Evolutionary conservation across 2,888 invertebrate species (phyloP).

Genomic region (Scelioninae gen. 1): DNA sequence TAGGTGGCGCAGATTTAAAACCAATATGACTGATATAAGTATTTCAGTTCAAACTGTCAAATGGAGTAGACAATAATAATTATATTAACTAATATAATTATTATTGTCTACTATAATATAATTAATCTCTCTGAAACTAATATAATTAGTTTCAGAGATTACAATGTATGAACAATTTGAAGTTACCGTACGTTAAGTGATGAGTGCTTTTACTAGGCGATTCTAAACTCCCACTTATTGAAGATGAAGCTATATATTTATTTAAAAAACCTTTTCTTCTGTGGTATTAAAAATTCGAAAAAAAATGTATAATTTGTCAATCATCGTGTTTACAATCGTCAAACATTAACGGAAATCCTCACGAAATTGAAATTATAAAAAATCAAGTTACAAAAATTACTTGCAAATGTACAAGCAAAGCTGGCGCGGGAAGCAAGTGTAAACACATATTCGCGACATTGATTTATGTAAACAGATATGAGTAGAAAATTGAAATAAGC

Average conservation of each 20-base stretch:
- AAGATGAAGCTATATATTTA: conserved; percentile 3
- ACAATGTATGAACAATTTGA: too few species aligned
- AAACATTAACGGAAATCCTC: background rate
- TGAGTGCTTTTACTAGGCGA: too few species aligned
- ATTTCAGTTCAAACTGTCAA: too few species aligned
- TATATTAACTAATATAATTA: too few species aligned
- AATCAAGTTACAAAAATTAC: conserved; percentile 1
- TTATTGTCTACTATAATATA: too few species aligned
- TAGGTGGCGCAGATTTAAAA: too few species aligned
- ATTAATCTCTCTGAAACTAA: too few species aligned
- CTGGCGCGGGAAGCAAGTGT: conserved; percentile 20
- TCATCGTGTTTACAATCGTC: conserved; percentile 21
- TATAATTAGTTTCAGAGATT: too few species aligned
- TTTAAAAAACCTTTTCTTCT: conserved; percentile 12
- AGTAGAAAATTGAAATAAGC: too few species aligned
- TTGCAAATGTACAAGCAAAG: conserved; percentile 16
- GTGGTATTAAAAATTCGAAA: background rate
- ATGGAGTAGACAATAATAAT: too few species aligned
- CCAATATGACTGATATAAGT: too few species aligned
- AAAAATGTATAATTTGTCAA: background rate
- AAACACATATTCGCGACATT: conserved; percentile 14
- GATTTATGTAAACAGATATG: conserved; percentile 7
- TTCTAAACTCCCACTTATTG: background rate
- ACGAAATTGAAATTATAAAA: conserved; percentile 2
- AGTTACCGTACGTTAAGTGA: too few species aligned